Percentiles rank a stretch among this genome's conserved stretches.
These are phyloP conservation scores for Brachyopa scutellaris DNA, from an alignment of 2,888 invertebrate genomes.

Conservation along the genomic window DNA sequence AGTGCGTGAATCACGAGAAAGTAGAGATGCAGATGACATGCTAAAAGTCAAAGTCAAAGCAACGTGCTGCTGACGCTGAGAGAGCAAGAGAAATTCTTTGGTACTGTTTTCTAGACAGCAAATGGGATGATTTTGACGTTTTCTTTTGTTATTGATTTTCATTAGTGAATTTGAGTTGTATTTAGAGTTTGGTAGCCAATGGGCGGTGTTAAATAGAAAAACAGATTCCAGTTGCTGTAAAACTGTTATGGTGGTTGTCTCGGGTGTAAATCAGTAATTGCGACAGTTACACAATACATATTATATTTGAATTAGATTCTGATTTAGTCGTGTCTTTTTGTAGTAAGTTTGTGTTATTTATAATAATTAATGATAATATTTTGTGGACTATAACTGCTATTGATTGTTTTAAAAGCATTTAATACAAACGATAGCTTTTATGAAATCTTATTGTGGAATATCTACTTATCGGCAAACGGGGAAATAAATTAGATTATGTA, in stretches of 20 bases:
- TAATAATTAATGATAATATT: too few species aligned
- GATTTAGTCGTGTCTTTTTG: too few species aligned
- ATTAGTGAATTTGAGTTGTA: neutral
- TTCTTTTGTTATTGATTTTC: conserved; percentile 5
- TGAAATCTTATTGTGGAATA: too few species aligned
- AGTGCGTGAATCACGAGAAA: conserved; percentile 1
- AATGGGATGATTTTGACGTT: conserved; percentile 61
- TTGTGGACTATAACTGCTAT: too few species aligned
- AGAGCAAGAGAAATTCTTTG: conserved; percentile 4
- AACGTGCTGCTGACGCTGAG: conserved; percentile 8
- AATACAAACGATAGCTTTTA: too few species aligned
- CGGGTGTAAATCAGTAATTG: neutral
- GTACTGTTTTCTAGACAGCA: conserved; percentile 12
- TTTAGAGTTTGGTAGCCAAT: neutral
- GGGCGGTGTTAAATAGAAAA: neutral
- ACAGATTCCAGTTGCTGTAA: neutral
- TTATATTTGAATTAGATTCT: too few species aligned
- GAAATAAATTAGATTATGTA: too few species aligned
- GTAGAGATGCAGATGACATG: conserved; percentile 45
- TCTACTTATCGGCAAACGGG: too few species aligned
- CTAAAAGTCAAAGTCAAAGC: neutral
- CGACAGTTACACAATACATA: too few species aligned
- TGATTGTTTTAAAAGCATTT: too few species aligned
- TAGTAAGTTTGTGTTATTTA: too few species aligned
- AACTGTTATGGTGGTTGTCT: neutral